Evolutionary conservation across 2,797 vertebrate species (phyloP), one percentile per base, ranked within the genome.

Genomic region (Pachyuromys duprasi): DNA sequence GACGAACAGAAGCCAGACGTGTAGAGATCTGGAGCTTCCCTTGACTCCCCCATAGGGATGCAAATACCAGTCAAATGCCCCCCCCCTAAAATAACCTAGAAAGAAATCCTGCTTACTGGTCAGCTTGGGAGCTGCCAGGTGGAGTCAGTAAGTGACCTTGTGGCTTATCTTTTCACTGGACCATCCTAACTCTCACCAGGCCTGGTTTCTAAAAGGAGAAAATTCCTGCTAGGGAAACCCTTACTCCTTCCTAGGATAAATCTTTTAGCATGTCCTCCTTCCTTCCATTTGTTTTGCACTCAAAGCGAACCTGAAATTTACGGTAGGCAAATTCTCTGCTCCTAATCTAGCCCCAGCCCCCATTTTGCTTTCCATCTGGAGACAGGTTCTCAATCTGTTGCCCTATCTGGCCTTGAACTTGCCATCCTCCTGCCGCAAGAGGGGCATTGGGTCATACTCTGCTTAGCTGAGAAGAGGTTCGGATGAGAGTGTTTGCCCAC

Each of bases 1-100:
- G 49, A 89, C 70, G 94, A 93, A 42, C 63, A 14, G 53, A 60
- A 76, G 70, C 75, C 24, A 69, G 65, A 81, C 42, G 65, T 89
- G 42, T 31, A 69, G 9, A 57, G 79, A 57, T 69, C 26, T 18
- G 24, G 69, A 12, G 55, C 55, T 86, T 82, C 90, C 65, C 31
- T 69, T 67, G 36, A 92, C 20, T 74, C 28, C 76, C 45, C 76
- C 0, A 0, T 53, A 49, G 49, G 42, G 93, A 87, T 69, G 12
- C 49, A 94, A 33, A 62, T 18, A 55, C 33, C 36, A 65, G 8
- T 76, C 93, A 65, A 39, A 22, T 28, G 87, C 62, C 22, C 67
- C 3, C 49, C 69, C 6, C 24, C 26, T 49, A 88, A 17, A 39
- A 33, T 57, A 88, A 42, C 26, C 55, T 74, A 13, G 49, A 75